Base-by-base conservation (phyloP, 2,113 vertebrate species). In the Clinocottus analis region DNA sequence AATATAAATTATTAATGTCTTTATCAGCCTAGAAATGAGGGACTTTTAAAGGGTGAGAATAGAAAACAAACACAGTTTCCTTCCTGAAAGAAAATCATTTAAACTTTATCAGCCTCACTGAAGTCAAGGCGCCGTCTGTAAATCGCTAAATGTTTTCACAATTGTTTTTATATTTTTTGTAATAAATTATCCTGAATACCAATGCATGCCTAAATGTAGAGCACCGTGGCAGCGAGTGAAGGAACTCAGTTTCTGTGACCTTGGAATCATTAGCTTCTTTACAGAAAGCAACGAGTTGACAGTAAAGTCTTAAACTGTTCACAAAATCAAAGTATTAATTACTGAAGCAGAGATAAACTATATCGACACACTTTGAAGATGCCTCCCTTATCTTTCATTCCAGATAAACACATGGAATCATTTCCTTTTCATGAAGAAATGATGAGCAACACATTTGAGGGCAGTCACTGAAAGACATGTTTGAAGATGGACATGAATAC, bases 361-460 rank as follows among this genome's bases (percentile, higher is more conserved):
- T 53, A 83, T 25, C 65, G 60, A 63, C 66, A 63, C 41, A 43
- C 68, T 89, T 86, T 91, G 72, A 86, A 80, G 80, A 83, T 79
- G 25, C 23, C 41, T 37, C 17, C 33, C 23, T 53, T 43, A 62
- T 85, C 83, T 73, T 39, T 69, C n/a, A 61, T 37, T 59, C 39
- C 66, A 45, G 62, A 80, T 82, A 37, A 83, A 62, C 67, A 62
- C 67, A 70, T 23, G 59, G 25, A 66, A 60, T 72, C 9, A 43
- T 62, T 80, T 79, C 11, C 4, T 64, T 75, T 79, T 74, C 65
- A 43, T 72, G 35, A 75, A 66, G 55, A 72, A 65, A 25, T 1
- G 5, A 75, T 31, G 6, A 31, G 16, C 37, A 33, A 80, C 70
- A 64, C 16, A 35, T n/a, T n/a, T n/a, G n/a, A n/a, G n/a, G n/a